These are phyloP conservation scores for Campylomormyrus tamandua DNA, from an alignment of 2,113 vertebrate genomes.

Conservation along the genomic window DNA sequence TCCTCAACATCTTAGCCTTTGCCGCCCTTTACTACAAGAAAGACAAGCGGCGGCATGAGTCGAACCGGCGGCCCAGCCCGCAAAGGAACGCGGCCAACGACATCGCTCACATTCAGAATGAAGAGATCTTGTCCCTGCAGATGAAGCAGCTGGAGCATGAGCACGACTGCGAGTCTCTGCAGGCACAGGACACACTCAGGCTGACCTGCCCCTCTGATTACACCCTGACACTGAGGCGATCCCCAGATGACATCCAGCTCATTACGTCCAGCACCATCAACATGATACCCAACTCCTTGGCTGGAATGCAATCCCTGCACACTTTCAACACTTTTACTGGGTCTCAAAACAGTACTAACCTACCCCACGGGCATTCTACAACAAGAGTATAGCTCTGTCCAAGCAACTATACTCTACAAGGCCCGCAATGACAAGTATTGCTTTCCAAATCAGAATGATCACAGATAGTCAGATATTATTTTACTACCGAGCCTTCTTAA, in stretches of 20 bases:
- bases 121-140: constrained; percentile 87
- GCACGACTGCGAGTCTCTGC: constrained; percentile 76
- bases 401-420: not conserved
- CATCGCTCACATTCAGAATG: constrained; percentile 78
- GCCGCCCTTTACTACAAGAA: constrained; percentile 94
- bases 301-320: constrained; percentile 85
- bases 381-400: constrained; percentile 82
- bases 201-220: constrained; percentile 80
- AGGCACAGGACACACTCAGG: constrained; percentile 74
- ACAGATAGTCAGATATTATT: constrained; percentile 59
- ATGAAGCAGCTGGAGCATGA: constrained; percentile 89
- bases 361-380: constrained; percentile 90
- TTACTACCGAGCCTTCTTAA: constrained; percentile 64
- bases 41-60: constrained; percentile 84
- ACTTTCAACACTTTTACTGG: constrained; percentile 86
- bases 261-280: constrained; percentile 89
- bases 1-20: constrained; percentile 92
- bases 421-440: not conserved
- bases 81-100: constrained; percentile 75
- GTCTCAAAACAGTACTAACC: constrained; percentile 87
- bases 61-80: constrained; percentile 77
- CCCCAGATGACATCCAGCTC: constrained; percentile 72
- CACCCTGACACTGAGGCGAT: constrained; percentile 69
- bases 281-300: constrained; percentile 87
- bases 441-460: constrained; percentile 51